phyloP scores from a whole-genome alignment of 2,113 vertebrate genomes.

The Prietella phreatophila region DNA sequence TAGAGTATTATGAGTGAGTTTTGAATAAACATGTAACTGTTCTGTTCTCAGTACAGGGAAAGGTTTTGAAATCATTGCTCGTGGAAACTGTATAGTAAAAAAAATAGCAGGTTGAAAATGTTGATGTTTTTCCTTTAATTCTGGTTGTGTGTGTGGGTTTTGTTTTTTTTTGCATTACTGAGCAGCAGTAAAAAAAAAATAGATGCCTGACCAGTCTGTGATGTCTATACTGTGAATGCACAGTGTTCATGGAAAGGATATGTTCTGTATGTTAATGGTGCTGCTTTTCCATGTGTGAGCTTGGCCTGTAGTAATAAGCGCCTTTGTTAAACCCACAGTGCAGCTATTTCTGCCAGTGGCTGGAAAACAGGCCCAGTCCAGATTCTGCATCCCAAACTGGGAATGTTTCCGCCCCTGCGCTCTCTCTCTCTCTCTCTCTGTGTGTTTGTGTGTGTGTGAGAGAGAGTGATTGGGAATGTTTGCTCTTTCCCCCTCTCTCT shows the following conservation, averaged over 20 bases:
- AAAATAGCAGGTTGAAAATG: background rate
- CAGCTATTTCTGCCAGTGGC: slow-evolving; percentile 70
- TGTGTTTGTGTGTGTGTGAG: no score
- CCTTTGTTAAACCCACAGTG: slow-evolving; percentile 75
- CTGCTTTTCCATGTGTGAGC: slow-evolving; percentile 50
- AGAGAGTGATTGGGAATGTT: slow-evolving; percentile 61
- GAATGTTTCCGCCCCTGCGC: slow-evolving; percentile 64
- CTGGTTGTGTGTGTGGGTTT: background rate
- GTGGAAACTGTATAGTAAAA: background rate
- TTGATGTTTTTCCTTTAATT: background rate
- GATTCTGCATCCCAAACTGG: slow-evolving; percentile 69
- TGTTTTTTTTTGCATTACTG: background rate
- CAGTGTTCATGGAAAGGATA: slow-evolving; percentile 18
- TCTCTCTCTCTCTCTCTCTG: background rate
- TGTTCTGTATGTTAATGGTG: slow-evolving; percentile 34
- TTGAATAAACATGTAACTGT: background rate
- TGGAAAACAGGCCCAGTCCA: slow-evolving; percentile 74
- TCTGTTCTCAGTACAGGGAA: background rate
- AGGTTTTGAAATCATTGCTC: background rate
- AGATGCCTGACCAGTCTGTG: slow-evolving; percentile 2
- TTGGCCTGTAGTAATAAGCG: slow-evolving; percentile 65
- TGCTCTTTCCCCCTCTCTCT: slow-evolving; percentile 34
- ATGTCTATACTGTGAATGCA: slow-evolving; percentile 14
- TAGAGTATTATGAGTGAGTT: background rate
- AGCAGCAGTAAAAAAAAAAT: slow-evolving; percentile 7